phyloP scores from a whole-genome alignment of 2,888 invertebrate genomes.

The Agrochola circellaris region DNA sequence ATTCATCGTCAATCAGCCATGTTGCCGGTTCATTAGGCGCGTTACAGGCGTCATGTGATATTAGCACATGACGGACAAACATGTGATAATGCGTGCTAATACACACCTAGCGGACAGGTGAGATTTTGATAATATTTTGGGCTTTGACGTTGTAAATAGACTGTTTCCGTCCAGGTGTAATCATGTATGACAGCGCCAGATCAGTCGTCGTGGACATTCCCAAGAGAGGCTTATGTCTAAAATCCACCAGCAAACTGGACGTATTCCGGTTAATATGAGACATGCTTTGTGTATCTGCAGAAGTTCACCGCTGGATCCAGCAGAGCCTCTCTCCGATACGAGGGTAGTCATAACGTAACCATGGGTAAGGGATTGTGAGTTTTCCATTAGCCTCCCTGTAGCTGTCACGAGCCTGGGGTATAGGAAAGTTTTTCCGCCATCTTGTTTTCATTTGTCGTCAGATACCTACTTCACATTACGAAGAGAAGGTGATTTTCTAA shows the following conservation, averaged over 20 bases:
- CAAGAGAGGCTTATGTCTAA: background rate
- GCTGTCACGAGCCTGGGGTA: background rate
- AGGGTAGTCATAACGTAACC: background rate
- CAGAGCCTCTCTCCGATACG: background rate
- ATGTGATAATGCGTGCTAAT: slow-evolving; percentile 39
- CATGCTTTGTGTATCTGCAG: background rate
- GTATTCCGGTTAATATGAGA: background rate
- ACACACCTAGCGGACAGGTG: slow-evolving; percentile 36
- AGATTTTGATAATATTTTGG: slow-evolving; percentile 32
- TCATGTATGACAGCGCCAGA: background rate
- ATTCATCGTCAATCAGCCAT: slow-evolving; percentile 22
- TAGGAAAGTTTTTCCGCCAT: background rate
- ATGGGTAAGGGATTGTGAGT: background rate
- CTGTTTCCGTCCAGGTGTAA: background rate
- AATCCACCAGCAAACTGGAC: background rate
- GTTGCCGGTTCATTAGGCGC: slow-evolving; percentile 25
- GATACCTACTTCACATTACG: background rate
- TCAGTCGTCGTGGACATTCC: background rate
- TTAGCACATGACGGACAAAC: slow-evolving; percentile 44
- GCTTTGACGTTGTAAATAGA: background rate
- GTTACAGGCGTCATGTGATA: slow-evolving; percentile 43
- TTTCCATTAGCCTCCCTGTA: background rate
- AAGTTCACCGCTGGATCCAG: background rate
- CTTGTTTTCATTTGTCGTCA: background rate
- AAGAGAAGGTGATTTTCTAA: background rate